These are phyloP conservation scores for Cottus gobio DNA, from an alignment of 2,113 vertebrate species.

Conservation along the genomic window DNA sequence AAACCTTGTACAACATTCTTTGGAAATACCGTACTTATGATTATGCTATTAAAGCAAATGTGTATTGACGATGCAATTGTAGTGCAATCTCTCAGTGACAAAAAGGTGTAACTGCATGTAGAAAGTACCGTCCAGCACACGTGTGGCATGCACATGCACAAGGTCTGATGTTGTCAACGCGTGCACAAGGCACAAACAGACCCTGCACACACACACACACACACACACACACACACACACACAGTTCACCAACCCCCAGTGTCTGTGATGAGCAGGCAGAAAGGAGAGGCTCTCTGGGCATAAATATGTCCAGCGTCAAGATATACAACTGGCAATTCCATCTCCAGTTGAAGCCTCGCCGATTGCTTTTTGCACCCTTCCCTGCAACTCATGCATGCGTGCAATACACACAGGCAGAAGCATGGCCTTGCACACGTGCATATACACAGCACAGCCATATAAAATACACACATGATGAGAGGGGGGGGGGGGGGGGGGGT, in stretches of 20 bases:
- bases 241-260: slow-evolving; percentile 31
- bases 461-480: background rate
- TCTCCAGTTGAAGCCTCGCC: slow-evolving; percentile 62
- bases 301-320: slow-evolving; percentile 74
- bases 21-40: background rate
- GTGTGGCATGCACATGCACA: background rate
- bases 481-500: background rate
- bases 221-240: background rate
- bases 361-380: slow-evolving; percentile 61
- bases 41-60: background rate
- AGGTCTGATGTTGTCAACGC: background rate
- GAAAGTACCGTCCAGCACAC: background rate
- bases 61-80: background rate
- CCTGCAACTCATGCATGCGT: slow-evolving; percentile 38
- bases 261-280: slow-evolving; percentile 76
- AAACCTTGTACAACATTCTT: background rate
- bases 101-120: background rate
- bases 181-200: slow-evolving; percentile 4
- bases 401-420: slow-evolving; percentile 31
- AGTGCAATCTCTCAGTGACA: background rate
- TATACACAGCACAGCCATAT: slow-evolving; percentile 6
- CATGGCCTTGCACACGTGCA: slow-evolving; percentile 3
- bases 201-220: slow-evolving; percentile 6
- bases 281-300: slow-evolving; percentile 63
- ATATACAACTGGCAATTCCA: slow-evolving; percentile 73